A percentile compares a stretch with the other conserved stretches of the same genome.
These are phyloP conservation scores for Epinephelus lanceolatus DNA, from an alignment of 2,113 vertebrate genomes.

Conservation along the genomic window DNA sequence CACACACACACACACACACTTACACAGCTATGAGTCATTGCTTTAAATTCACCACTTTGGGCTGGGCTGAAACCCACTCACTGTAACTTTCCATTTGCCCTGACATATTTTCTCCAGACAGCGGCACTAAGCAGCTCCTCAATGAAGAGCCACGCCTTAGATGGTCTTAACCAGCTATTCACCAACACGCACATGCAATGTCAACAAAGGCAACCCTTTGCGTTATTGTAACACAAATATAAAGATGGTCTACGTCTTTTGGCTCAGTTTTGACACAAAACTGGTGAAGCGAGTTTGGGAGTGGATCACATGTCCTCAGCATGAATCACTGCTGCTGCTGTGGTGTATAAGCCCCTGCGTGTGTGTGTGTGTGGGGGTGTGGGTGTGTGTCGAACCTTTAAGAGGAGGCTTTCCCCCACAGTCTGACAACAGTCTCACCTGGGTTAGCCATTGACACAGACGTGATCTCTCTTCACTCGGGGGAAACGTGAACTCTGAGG, in stretches of 20 bases:
- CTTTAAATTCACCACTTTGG: background rate
- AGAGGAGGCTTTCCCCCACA: constrained; percentile 41
- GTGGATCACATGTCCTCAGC: constrained; percentile 24
- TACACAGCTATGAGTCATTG: background rate
- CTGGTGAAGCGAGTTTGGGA: background rate
- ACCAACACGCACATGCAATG: background rate
- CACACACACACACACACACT: background rate
- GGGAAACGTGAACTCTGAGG: constrained; percentile 36
- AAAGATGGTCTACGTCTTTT: background rate
- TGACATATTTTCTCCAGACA: background rate
- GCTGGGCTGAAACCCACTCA: background rate
- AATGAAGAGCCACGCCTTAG: background rate
- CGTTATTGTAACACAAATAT: background rate
- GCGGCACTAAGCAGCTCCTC: background rate
- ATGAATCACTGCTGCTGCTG: constrained; percentile 62
- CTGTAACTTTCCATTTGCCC: constrained; percentile 34
- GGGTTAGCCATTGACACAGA: constrained; percentile 30
- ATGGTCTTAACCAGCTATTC: background rate
- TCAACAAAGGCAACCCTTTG: background rate
- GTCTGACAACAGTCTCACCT: constrained; percentile 37
- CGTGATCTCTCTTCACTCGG: constrained; percentile 25
- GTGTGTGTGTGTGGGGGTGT: no score
- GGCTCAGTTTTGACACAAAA: background rate
- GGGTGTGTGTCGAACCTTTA: constrained; percentile 41
- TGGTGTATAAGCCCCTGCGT: background rate